Conservation (phyloP, 2,797 vertebrate species). For the Coendou prehensilis region DNA sequence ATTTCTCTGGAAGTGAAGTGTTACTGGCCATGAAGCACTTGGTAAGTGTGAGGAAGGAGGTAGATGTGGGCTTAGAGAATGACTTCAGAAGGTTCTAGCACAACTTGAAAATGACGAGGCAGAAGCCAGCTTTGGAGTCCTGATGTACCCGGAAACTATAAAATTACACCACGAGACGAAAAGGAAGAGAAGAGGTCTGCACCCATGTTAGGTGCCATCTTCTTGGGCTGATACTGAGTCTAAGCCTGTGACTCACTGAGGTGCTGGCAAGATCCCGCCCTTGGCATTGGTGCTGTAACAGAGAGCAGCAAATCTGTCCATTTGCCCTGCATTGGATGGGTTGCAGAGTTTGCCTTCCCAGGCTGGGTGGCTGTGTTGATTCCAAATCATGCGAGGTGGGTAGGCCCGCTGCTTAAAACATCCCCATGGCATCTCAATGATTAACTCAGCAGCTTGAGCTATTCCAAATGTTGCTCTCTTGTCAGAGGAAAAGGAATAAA, state of each 20-base stretch:
- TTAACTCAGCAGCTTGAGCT: slow-evolving; percentile 86
- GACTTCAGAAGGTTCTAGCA: not conserved
- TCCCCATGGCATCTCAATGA: slow-evolving; percentile 79
- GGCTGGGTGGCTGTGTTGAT: slow-evolving; percentile 32
- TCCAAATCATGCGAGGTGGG: slow-evolving; percentile 54
- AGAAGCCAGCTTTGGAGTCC: not conserved
- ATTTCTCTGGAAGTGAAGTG: not conserved
- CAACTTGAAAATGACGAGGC: not conserved
- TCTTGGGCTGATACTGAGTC: not conserved
- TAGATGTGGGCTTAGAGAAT: not conserved
- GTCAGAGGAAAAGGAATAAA: slow-evolving; percentile 87
- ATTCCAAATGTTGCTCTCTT: slow-evolving; percentile 87
- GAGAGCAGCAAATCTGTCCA: slow-evolving; percentile 67
- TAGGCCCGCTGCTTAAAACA: slow-evolving; percentile 79
- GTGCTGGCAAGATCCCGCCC: slow-evolving; percentile 62
- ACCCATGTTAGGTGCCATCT: slow-evolving; percentile 27
- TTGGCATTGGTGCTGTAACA: slow-evolving; percentile 82
- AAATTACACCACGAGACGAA: slow-evolving; percentile 51
- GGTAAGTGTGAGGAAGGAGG: not conserved
- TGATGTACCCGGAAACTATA: slow-evolving; percentile 14
- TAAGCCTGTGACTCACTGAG: slow-evolving; percentile 36
- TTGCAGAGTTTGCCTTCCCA: slow-evolving; percentile 59
- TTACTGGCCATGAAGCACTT: not conserved
- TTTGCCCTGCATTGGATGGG: not conserved
- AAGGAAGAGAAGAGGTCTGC: slow-evolving; percentile 45